Percentiles rank a stretch among this genome's conserved stretches.
phyloP scores from a whole-genome alignment of 2,797 vertebrate species.

The Sternotherus odoratus region DNA sequence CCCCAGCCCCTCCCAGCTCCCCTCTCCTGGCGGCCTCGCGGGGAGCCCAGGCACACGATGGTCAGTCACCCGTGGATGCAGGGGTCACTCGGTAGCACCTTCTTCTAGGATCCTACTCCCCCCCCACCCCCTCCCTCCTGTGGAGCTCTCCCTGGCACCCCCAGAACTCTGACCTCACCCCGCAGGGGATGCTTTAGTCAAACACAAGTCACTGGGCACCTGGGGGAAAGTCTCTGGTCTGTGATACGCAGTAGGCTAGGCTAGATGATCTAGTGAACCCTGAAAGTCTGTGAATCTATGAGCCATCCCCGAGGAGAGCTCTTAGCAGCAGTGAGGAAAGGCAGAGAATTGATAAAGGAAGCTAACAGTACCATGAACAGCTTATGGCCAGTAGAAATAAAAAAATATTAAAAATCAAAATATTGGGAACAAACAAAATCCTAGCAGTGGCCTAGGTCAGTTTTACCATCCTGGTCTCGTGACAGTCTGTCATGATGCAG shows the following conservation, averaged over 20 bases:
- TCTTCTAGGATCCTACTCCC: neutral
- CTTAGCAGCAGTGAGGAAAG: neutral
- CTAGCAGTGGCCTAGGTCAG: neutral
- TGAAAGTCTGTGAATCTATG: neutral
- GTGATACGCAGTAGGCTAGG: neutral
- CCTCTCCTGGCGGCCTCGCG: neutral
- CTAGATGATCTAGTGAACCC: neutral
- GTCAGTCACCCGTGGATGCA: neutral
- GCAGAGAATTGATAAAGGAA: neutral
- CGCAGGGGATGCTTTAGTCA: neutral
- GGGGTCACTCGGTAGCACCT: neutral
- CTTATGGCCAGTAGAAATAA: neutral
- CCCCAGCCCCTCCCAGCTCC: accelerated
- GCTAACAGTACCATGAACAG: neutral
- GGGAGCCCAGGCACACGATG: neutral
- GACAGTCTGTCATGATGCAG: neutral
- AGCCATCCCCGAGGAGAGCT: neutral
- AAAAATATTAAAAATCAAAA: neutral
- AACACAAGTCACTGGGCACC: neutral
- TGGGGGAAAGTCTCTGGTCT: neutral
- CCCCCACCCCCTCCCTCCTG: neutral
- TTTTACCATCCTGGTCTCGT: neutral
- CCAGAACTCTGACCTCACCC: neutral
- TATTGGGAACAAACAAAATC: neutral
- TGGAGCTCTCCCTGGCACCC: neutral